These are phyloP conservation scores for Lutjanus erythropterus DNA, from an alignment of 2,113 vertebrate species.

Conservation along the genomic window DNA sequence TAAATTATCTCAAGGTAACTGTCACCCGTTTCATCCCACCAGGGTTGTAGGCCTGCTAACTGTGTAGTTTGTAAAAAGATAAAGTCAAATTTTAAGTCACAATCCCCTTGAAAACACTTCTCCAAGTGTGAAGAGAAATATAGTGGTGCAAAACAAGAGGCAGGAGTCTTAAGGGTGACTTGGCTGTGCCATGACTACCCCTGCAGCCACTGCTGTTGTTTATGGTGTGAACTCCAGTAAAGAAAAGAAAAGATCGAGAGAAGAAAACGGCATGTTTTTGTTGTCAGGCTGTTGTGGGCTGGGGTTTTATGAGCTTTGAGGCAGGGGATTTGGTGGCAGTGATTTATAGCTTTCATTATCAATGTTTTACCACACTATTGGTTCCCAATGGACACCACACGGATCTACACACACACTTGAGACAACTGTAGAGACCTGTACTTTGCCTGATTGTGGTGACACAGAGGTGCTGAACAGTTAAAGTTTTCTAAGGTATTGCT, in stretches of 20 bases:
- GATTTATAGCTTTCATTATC: slow-evolving; percentile 81
- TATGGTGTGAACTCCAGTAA: slow-evolving; percentile 37
- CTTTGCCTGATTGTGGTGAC: slow-evolving; percentile 22
- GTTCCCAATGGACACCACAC: slow-evolving; percentile 48
- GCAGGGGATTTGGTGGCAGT: slow-evolving; percentile 55
- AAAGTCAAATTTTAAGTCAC: background rate
- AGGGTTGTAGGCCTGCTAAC: background rate
- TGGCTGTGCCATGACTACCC: slow-evolving; percentile 32
- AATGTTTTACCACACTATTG: slow-evolving; percentile 49
- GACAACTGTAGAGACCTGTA: slow-evolving; percentile 20
- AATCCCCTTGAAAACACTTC: slow-evolving; percentile 1
- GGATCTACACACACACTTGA: slow-evolving; percentile 18
- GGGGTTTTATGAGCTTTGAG: slow-evolving; percentile 71
- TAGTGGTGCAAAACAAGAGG: background rate
- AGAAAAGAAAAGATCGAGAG: slow-evolving; percentile 21
- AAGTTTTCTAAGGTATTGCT: slow-evolving; percentile 13
- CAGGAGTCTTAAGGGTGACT: slow-evolving; percentile 26
- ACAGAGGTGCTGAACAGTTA: slow-evolving; percentile 26
- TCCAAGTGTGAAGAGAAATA: background rate
- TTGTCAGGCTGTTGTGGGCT: slow-evolving; percentile 50
- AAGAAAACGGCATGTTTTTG: slow-evolving; percentile 32
- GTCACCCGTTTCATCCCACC: background rate
- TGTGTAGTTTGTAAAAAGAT: background rate
- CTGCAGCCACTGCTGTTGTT: slow-evolving; percentile 44
- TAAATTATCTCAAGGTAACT: background rate